Evolutionary conservation across 1,140 invertebrate species (phyloP).

Genomic region (Argopecten irradians): DNA sequence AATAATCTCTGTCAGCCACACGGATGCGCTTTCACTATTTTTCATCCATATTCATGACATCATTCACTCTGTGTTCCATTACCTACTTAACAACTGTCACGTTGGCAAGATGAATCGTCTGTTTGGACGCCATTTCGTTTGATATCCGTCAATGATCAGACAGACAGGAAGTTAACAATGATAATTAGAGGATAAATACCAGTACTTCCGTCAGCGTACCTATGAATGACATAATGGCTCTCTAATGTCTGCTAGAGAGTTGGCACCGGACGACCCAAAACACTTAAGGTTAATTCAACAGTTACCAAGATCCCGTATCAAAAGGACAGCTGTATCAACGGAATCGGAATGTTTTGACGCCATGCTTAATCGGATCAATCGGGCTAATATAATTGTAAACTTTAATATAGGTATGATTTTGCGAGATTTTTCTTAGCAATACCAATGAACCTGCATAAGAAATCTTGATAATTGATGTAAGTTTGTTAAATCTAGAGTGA

Average conservation of each 20-base stretch:
- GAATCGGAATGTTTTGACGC: background rate
- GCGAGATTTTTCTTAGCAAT: too few species aligned
- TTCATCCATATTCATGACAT: slow-evolving; percentile 11
- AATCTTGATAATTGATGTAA: too few species aligned
- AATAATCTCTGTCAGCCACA: background rate
- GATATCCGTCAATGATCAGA: background rate
- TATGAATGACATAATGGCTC: background rate
- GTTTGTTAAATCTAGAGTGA: too few species aligned
- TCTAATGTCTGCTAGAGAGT: background rate
- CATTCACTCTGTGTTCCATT: background rate
- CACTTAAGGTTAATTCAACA: background rate
- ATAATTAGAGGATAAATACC: background rate
- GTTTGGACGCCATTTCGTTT: background rate
- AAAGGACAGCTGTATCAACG: background rate
- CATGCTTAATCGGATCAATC: too few species aligned
- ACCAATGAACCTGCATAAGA: too few species aligned
- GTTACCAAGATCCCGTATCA: background rate
- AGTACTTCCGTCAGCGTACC: background rate
- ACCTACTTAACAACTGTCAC: background rate
- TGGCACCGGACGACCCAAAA: background rate
- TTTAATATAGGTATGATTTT: too few species aligned
- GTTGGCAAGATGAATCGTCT: background rate
- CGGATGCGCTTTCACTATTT: background rate
- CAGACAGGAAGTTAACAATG: background rate
- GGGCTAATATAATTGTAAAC: background rate